These are phyloP conservation scores for Oryzias dopingdopingensis DNA, from an alignment of 2,797 vertebrate species.

Conservation along the genomic window DNA sequence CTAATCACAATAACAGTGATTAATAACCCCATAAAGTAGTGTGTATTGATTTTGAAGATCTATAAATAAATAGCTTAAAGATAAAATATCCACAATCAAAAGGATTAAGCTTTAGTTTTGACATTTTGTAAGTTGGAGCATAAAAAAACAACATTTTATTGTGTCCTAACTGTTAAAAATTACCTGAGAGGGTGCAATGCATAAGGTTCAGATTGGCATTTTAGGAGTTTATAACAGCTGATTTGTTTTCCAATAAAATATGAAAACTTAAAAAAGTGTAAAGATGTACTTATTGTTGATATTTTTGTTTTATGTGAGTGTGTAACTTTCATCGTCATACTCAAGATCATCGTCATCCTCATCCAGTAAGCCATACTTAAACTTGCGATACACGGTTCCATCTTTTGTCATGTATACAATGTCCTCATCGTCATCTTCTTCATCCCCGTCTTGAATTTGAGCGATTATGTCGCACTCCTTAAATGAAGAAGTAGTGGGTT, in stretches of 20 bases:
- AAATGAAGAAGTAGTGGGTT: slow-evolving; percentile 58
- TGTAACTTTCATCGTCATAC: slow-evolving; percentile 92
- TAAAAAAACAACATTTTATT: too few species aligned
- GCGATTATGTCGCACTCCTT: slow-evolving; percentile 82
- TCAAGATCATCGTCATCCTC: slow-evolving; percentile 89
- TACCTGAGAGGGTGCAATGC: background rate
- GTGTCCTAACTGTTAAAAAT: background rate
- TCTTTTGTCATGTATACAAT: slow-evolving; percentile 95
- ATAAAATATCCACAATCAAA: too few species aligned
- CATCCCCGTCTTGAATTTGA: slow-evolving; percentile 63
- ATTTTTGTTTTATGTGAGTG: slow-evolving; percentile 42
- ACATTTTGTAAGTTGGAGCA: too few species aligned
- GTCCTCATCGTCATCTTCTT: slow-evolving; percentile 82
- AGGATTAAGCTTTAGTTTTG: too few species aligned
- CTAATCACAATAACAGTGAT: too few species aligned
- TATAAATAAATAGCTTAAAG: too few species aligned
- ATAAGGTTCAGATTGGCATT: background rate
- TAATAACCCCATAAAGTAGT: too few species aligned
- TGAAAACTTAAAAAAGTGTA: background rate
- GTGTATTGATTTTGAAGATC: too few species aligned
- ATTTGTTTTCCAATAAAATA: background rate
- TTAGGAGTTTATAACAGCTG: background rate
- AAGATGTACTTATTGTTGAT: background rate
- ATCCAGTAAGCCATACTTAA: slow-evolving; percentile 88
- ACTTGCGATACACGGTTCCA: slow-evolving; percentile 89